These are phyloP conservation scores for Andrena camellia DNA, from an alignment of 2,888 invertebrate genomes.

Conservation along the genomic window DNA sequence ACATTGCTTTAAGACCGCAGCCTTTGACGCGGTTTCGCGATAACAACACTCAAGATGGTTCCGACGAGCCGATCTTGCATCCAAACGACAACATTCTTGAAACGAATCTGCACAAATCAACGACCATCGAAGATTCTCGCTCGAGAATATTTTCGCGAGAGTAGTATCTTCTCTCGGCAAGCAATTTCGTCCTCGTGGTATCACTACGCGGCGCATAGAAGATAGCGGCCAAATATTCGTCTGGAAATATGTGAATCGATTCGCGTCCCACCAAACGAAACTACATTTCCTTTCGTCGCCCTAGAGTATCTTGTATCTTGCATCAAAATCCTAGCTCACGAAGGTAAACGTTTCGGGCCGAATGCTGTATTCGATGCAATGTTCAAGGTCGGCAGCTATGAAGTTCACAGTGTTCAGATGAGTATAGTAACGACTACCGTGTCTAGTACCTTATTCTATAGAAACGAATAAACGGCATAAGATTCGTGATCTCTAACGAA, in stretches of 20 bases:
- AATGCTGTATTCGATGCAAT: constrained; percentile 70
- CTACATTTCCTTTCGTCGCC: neutral
- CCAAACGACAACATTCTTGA: neutral
- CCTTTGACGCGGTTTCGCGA: neutral
- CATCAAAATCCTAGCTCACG: neutral
- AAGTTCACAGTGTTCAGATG: neutral
- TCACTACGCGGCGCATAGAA: neutral
- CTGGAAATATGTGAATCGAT: neutral
- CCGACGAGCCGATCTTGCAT: neutral
- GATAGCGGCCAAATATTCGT: neutral
- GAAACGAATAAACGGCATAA: neutral
- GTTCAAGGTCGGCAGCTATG: constrained; percentile 46
- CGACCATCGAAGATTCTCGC: neutral
- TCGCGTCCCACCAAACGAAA: neutral
- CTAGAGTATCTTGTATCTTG: neutral
- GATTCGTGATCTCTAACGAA: neutral
- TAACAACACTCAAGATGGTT: constrained; percentile 26
- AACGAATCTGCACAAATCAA: neutral
- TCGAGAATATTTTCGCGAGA: neutral
- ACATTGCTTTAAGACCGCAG: neutral
- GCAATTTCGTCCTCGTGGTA: neutral
- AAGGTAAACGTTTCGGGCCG: constrained; percentile 60
- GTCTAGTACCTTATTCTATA: constrained; percentile 1
- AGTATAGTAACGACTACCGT: neutral
- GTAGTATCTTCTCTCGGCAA: neutral